Conservation (phyloP, 2,888 invertebrate genomes). For the Venustoraphidia nigricollis region DNA sequence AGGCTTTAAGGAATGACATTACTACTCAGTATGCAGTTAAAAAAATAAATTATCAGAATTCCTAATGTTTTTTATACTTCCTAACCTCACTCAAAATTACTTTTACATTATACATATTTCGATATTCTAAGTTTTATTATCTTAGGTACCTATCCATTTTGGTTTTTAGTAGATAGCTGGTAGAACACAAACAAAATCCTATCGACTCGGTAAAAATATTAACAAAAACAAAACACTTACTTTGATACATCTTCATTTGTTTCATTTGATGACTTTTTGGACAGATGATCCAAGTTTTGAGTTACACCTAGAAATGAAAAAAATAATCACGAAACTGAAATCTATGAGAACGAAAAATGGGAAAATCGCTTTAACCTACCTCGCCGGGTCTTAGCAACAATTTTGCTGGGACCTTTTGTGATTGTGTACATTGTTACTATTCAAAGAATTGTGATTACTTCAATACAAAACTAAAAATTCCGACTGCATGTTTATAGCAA, state of each 20-base stretch:
- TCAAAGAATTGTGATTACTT: background rate
- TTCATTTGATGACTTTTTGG: constrained; percentile 49
- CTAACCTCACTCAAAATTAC: no score
- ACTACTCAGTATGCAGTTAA: no score
- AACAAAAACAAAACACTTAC: constrained; percentile 28
- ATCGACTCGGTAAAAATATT: background rate
- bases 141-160: no score
- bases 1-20: no score
- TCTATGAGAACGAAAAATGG: constrained; percentile 8
- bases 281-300: constrained; percentile 66
- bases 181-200: constrained; percentile 4
- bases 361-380: constrained; percentile 30
- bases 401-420: constrained; percentile 75
- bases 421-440: constrained; percentile 62
- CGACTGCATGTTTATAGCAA: no score
- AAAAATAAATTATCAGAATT: no score
- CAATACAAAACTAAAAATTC: no score
- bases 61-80: no score
- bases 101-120: no score
- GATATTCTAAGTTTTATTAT: no score
- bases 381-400: constrained; percentile 73
- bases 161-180: constrained; percentile 3
- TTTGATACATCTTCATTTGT: constrained; percentile 49
- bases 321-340: constrained; percentile 5
- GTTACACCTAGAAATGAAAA: constrained; percentile 42